Evolutionary conservation across 2,888 invertebrate genomes (phyloP).

Genomic region (Gymnocheta viridis): DNA sequence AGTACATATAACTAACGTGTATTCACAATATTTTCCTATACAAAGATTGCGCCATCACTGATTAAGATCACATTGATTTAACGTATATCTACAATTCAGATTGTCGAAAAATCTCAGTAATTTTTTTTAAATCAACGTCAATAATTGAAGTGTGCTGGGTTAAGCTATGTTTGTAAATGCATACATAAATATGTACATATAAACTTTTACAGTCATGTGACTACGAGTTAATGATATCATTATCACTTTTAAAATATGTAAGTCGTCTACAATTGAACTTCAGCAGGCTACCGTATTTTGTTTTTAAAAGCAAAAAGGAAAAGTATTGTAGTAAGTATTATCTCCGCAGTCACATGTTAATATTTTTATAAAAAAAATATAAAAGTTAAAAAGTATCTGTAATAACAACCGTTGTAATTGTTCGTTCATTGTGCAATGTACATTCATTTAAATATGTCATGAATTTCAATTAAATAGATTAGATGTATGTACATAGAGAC

Average conservation of each 20-base stretch:
- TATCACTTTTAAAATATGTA: slow-evolving; percentile 45
- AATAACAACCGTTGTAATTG: too few relatives aligned
- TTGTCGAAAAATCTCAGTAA: too few relatives aligned
- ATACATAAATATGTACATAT: background rate
- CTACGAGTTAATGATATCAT: slow-evolving; percentile 52
- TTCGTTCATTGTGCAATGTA: too few relatives aligned
- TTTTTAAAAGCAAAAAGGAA: slow-evolving; percentile 7
- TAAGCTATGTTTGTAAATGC: background rate
- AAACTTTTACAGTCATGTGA: slow-evolving; percentile 51
- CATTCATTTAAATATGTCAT: too few relatives aligned
- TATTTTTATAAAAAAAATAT: slow-evolving; percentile 23
- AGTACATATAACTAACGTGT: too few relatives aligned
- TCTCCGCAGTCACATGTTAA: slow-evolving; percentile 63
- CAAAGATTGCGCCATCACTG: too few relatives aligned
- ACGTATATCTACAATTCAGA: too few relatives aligned
- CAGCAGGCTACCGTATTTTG: slow-evolving; percentile 13
- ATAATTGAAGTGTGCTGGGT: slow-evolving; percentile 12
- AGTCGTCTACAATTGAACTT: slow-evolving; percentile 44
- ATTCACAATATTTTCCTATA: too few relatives aligned
- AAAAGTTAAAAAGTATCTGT: background rate
- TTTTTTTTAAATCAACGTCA: background rate
- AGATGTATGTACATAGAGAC: too few relatives aligned
- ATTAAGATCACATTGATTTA: too few relatives aligned
- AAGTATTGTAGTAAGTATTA: slow-evolving; percentile 32
- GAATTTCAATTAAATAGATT: too few relatives aligned